Conservation (phyloP, 2,113 vertebrate genomes). For the Ranitomeya imitator region DNA sequence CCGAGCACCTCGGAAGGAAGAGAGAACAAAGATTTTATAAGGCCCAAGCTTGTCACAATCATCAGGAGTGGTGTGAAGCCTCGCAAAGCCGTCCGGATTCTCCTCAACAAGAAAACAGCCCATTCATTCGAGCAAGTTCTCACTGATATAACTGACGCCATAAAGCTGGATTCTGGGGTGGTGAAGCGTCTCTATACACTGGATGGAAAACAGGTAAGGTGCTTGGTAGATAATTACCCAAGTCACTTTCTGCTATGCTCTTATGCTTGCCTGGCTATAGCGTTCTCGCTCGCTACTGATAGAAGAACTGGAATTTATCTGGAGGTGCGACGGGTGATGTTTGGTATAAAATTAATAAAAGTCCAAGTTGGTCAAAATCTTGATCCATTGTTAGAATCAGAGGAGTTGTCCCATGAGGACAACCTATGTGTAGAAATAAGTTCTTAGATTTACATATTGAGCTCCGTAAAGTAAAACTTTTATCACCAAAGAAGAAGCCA, state of each 20-base stretch:
- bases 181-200: constrained; percentile 94
- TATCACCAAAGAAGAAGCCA: no score
- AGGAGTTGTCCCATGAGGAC: neutral
- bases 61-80: constrained; percentile 96
- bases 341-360: no score
- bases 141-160: constrained; percentile 94
- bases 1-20: constrained; percentile 77
- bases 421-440: neutral
- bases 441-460: no score
- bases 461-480: no score
- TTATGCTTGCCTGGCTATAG: neutral
- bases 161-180: constrained; percentile 93
- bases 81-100: constrained; percentile 89
- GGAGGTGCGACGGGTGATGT: no score
- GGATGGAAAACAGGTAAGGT: constrained; percentile 90
- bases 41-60: constrained; percentile 95
- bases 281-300: neutral
- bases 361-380: no score
- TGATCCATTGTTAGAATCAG: neutral
- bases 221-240: neutral
- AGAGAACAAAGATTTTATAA: constrained; percentile 93
- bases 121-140: constrained; percentile 98
- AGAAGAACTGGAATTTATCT: no score
- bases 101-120: constrained; percentile 98
- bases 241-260: neutral